Percentiles rank a stretch among this genome's conserved stretches.
Conservation (phyloP, 1,140 invertebrate genomes). For the Aphidius ervi region DNA sequence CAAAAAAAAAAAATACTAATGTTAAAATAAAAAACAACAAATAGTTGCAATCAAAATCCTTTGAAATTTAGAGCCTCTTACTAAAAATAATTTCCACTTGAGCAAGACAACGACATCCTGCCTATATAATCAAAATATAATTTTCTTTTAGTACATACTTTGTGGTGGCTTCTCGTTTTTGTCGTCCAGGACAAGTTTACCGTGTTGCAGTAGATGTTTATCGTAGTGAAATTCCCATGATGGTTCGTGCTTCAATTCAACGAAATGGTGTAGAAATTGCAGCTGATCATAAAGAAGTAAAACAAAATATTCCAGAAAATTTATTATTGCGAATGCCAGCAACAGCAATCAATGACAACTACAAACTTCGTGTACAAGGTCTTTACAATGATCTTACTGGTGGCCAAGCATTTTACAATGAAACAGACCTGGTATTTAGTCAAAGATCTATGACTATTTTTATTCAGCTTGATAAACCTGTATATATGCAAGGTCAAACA, state of each 20-base stretch:
- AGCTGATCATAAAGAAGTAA: conserved; percentile 70
- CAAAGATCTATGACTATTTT: conserved; percentile 92
- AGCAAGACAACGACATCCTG: too few species aligned
- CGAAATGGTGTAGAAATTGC: conserved; percentile 83
- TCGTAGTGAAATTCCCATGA: conserved; percentile 67
- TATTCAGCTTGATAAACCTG: conserved; percentile 91
- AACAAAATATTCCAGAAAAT: conserved; percentile 76
- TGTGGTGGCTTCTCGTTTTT: conserved; percentile 78
- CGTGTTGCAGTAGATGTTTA: conserved; percentile 76
- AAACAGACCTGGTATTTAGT: conserved; percentile 74
- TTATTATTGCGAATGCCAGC: conserved; percentile 79
- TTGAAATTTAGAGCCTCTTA: too few species aligned
- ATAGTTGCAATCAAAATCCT: too few species aligned
- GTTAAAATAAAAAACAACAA: too few species aligned
- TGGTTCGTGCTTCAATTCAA: conserved; percentile 77
- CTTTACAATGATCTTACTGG: conserved; percentile 78
- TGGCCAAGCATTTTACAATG: conserved; percentile 80
- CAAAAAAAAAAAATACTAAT: too few species aligned
- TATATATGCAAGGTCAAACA: conserved; percentile 90
- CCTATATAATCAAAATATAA: too few species aligned
- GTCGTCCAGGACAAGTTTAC: conserved; percentile 83
- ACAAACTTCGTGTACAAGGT: conserved; percentile 84
- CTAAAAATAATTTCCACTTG: too few species aligned
- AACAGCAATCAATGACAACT: conserved; percentile 75
- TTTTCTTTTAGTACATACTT: conserved; percentile 63